Base-by-base conservation (phyloP, 2,797 vertebrate species). In the Dicrostonyx torquatus region DNA sequence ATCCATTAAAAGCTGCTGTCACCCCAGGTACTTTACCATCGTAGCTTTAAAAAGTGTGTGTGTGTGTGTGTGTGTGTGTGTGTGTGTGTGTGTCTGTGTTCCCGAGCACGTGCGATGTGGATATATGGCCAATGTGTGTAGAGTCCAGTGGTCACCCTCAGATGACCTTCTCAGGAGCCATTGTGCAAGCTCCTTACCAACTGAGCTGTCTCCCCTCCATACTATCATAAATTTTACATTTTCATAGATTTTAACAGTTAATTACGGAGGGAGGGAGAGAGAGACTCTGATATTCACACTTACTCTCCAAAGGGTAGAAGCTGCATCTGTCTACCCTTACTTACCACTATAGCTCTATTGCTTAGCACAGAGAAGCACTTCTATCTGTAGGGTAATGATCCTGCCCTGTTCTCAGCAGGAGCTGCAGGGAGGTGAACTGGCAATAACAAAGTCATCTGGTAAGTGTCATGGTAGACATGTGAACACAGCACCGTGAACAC, bases 41-140 rank as follows among this genome's bases (percentile, higher is more conserved):
- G 18, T 12, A 86, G 48, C 34, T 70, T 78, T 37, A 37, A 86
- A 86, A 11, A n/a, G 1, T 1, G 5, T 5, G 76, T 53, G n/a
- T 55, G 45, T 76, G 29, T 77, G 75, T 77, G 17, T 60, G 78
- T 37, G 20, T 26, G n/a, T 40, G n/a, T 58, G 78, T 4, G 53
- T 5, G 77, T 48, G 45, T 11, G 50, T 9, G 31, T 22, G 2
- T n/a, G 76, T 34, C 9, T 11, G 9, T 34, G 24, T n/a, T n/a
- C n/a, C n/a, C n/a, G n/a, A n/a, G 17, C 53, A 55, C 0, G 1
- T 20, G 9, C 5, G 11, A 34, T 34, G 60, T 66, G 62, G 18
- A 48, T 84, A 48, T 14, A 3, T 48, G 58, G 29, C 15, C 58
- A 45, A 64, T 20, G 58, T 6, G 8, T 50, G 34, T 50, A 37